Evolutionary conservation across 2,797 vertebrate species (phyloP).

Genomic region (Myotis myotis): DNA sequence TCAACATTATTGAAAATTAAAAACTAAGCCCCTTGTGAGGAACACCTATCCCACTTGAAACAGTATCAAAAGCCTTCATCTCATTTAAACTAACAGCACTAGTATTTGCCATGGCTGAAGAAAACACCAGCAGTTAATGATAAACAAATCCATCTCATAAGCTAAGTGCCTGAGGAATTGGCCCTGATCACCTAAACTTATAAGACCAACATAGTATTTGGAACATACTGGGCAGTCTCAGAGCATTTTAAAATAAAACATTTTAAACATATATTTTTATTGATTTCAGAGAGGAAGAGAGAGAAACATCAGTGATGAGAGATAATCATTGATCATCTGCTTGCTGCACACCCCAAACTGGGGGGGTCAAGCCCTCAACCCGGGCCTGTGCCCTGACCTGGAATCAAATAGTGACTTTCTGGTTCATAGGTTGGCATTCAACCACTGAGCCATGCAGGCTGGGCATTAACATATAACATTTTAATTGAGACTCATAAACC

Average conservation of each 20-base stretch:
- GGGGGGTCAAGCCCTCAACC: no score
- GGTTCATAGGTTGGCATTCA: no score
- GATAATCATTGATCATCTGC: background rate
- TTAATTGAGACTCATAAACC: slow-evolving; percentile 13
- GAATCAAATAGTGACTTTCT: no score
- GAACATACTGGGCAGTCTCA: slow-evolving; percentile 6
- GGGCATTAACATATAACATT: background rate
- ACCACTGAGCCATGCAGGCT: background rate
- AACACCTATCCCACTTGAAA: slow-evolving; percentile 62
- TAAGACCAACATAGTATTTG: slow-evolving; percentile 10
- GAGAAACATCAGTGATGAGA: background rate
- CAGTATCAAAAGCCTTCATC: slow-evolving; percentile 53
- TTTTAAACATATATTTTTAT: background rate
- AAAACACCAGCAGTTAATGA: slow-evolving; percentile 53
- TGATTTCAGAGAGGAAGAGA: background rate
- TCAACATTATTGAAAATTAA: slow-evolving; percentile 65
- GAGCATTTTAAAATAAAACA: background rate
- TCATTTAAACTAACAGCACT: slow-evolving; percentile 61
- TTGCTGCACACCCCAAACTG: background rate
- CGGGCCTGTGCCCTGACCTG: no score
- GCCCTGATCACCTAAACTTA: slow-evolving; percentile 45
- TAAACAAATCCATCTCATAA: slow-evolving; percentile 53
- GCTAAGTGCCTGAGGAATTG: slow-evolving; percentile 40
- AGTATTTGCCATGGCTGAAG: slow-evolving; percentile 4
- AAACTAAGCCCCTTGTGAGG: slow-evolving; percentile 57